Conservation (phyloP, 2,888 invertebrate species). For the Amiota minor region DNA sequence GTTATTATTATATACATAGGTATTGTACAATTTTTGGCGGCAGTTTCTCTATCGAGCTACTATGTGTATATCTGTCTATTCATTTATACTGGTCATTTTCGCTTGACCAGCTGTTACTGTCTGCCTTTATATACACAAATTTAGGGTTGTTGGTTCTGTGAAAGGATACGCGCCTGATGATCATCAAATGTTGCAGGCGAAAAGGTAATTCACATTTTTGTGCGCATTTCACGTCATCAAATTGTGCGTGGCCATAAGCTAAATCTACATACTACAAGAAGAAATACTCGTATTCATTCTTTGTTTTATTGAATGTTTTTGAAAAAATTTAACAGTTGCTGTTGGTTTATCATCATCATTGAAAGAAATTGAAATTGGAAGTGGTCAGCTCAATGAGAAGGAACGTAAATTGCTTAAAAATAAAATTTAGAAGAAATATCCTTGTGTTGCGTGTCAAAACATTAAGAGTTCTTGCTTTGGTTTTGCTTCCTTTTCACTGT, state of each 20-base stretch:
- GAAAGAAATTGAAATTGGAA: neutral
- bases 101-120: conserved; percentile 55
- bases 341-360: conserved; percentile 5
- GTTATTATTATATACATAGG: neutral
- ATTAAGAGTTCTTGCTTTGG: no score
- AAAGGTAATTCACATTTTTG: conserved; percentile 11
- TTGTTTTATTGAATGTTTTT: neutral
- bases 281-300: neutral
- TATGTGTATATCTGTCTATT: no score
- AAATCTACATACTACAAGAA: neutral
- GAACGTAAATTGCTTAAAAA: no score
- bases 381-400: neutral
- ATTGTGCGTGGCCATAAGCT: conserved; percentile 26
- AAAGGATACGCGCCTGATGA: conserved; percentile 54
- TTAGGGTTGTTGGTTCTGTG: conserved; percentile 50
- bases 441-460: no score
- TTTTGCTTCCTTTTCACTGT: no score
- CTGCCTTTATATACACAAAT: neutral
- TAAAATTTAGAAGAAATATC: no score
- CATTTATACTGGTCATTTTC: conserved; percentile 45
- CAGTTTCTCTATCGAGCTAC: conserved; percentile 42
- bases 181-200: conserved; percentile 38
- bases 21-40: conserved; percentile 66
- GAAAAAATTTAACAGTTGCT: conserved; percentile 15
- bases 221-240: conserved; percentile 52